Percentiles rank a stretch among this genome's conserved stretches.
These are phyloP conservation scores for Sitta europaea DNA, from an alignment of 2,113 vertebrate genomes.

Conservation along the genomic window DNA sequence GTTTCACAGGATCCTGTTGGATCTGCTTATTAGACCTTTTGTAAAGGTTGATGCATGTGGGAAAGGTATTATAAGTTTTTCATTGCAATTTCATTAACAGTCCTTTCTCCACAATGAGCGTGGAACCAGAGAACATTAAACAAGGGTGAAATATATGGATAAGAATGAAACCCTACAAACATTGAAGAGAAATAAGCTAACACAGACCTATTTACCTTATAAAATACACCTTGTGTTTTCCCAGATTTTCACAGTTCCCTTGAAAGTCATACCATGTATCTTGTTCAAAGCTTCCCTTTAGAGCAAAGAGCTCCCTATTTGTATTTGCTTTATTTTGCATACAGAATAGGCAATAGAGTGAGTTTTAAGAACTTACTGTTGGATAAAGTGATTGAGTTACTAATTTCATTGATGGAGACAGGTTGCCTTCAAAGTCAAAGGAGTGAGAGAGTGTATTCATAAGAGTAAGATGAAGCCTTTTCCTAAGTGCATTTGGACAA, in stretches of 20 bases:
- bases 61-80: neutral
- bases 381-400: neutral
- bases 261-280: neutral
- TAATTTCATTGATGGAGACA: neutral
- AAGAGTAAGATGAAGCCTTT: neutral
- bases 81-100: neutral
- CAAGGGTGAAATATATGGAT: neutral
- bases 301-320: neutral
- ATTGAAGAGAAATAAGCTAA: neutral
- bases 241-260: neutral
- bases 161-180: neutral
- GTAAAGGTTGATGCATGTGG: neutral
- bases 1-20: neutral
- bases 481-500: neutral
- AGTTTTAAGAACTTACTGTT: neutral
- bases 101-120: neutral
- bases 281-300: neutral
- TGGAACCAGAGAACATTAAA: neutral
- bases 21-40: neutral
- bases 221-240: neutral
- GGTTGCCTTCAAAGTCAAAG: neutral
- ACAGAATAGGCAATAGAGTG: neutral
- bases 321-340: neutral
- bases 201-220: neutral
- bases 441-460: neutral